phyloP scores from a whole-genome alignment of 2,797 vertebrate species.

The Notamacropus eugenii region DNA sequence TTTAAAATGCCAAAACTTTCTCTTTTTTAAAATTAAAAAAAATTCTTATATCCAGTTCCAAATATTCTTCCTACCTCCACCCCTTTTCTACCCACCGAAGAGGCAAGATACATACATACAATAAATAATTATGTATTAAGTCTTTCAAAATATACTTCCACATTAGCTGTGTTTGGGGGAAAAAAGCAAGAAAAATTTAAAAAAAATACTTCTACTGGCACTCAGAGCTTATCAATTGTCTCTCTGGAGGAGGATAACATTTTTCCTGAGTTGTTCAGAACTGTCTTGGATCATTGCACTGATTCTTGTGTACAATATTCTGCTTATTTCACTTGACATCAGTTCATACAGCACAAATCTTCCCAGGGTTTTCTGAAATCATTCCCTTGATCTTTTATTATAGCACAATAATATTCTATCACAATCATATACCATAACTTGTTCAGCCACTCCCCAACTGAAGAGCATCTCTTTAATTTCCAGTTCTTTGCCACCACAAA shows the following conservation, averaged over 20 bases:
- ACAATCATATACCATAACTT: not conserved
- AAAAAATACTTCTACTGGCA: not conserved
- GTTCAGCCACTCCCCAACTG: not conserved
- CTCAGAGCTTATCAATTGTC: not conserved
- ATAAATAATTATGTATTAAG: not conserved
- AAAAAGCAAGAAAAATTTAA: too few species aligned
- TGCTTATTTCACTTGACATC: not conserved
- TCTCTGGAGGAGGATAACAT: not conserved
- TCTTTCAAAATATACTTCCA: not conserved
- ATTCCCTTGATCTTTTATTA: not conserved
- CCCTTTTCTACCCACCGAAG: not conserved
- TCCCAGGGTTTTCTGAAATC: too few species aligned
- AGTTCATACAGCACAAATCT: not conserved
- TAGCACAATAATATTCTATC: not conserved
- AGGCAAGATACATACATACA: not conserved
- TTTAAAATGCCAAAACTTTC: not conserved
- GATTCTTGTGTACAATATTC: not conserved
- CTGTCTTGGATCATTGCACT: not conserved
- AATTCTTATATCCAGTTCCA: not conserved
- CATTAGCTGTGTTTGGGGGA: not conserved
- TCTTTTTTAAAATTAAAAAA: not conserved
- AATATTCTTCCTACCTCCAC: not conserved
- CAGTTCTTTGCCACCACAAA: not conserved
- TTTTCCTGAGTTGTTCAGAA: not conserved
- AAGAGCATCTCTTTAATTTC: not conserved